Evolutionary conservation across 2,113 vertebrate genomes (phyloP).

Genomic region (Castor canadensis): DNA sequence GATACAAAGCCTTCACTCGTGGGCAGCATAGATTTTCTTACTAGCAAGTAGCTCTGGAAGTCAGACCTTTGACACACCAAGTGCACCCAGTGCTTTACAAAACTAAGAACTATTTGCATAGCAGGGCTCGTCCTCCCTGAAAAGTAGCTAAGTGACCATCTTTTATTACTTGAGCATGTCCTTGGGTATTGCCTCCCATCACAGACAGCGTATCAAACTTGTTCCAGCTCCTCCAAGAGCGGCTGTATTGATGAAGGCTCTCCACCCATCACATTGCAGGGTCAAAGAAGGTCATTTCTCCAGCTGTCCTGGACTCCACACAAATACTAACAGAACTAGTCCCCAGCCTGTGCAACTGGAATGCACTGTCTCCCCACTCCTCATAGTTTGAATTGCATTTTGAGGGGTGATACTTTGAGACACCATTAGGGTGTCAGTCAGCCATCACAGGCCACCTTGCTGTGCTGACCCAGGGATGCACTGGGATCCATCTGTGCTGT

Average conservation of each 20-base stretch:
- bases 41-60: background rate
- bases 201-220: background rate
- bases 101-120: background rate
- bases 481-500: fast-evolving
- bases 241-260: too few relatives aligned
- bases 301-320: too few relatives aligned
- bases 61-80: background rate
- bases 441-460: too few relatives aligned
- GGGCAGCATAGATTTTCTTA: background rate
- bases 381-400: background rate
- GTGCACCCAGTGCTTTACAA: background rate
- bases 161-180: background rate
- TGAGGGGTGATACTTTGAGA: too few relatives aligned
- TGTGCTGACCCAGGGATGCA: fast-evolving
- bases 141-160: background rate
- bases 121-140: background rate
- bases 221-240: background rate
- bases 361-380: too few relatives aligned
- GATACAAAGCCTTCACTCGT: background rate
- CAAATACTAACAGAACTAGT: background rate
- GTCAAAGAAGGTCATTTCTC: background rate
- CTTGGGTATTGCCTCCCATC: background rate
- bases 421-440: background rate
- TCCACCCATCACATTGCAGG: background rate
- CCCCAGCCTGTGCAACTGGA: background rate